Percentiles rank a stretch among this genome's conserved stretches.
These are phyloP conservation scores for Parambassis ranga DNA, from an alignment of 2,797 vertebrate species.

Conservation along the genomic window DNA sequence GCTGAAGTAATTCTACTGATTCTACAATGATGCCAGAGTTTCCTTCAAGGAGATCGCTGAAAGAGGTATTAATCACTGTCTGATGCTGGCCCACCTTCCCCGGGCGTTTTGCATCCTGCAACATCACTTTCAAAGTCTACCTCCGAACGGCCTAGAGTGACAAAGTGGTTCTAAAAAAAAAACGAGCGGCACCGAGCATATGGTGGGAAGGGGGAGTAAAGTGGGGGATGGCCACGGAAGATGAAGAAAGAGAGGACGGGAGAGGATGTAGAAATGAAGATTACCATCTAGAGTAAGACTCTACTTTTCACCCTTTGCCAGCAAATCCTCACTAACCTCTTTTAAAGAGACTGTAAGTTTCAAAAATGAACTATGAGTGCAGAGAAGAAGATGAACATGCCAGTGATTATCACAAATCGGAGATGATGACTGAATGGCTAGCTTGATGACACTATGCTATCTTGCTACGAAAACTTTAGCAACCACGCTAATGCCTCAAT, in stretches of 20 bases:
- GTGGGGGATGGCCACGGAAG: slow-evolving; percentile 10
- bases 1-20: slow-evolving; percentile 55
- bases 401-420: too few species aligned
- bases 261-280: slow-evolving; percentile 19
- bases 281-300: slow-evolving; percentile 27
- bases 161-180: slow-evolving; percentile 67
- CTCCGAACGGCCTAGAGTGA: slow-evolving; percentile 56
- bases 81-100: slow-evolving; percentile 63
- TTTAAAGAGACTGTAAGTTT: too few species aligned
- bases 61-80: slow-evolving; percentile 71
- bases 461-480: too few species aligned
- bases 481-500: too few species aligned
- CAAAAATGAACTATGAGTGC: too few species aligned
- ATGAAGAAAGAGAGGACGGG: slow-evolving; percentile 36
- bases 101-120: slow-evolving; percentile 59
- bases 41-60: slow-evolving; percentile 66
- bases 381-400: too few species aligned
- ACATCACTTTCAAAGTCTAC: slow-evolving; percentile 63
- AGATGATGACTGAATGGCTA: too few species aligned
- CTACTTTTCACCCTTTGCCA: slow-evolving; percentile 33
- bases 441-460: too few species aligned
- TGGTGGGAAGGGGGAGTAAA: slow-evolving; percentile 25
- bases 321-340: slow-evolving; percentile 8
- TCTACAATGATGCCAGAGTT: slow-evolving; percentile 42
- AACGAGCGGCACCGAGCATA: slow-evolving; percentile 46